Evolutionary conservation across 2,113 vertebrate genomes (phyloP).

Genomic region (Psammodynastes pulverulentus): DNA sequence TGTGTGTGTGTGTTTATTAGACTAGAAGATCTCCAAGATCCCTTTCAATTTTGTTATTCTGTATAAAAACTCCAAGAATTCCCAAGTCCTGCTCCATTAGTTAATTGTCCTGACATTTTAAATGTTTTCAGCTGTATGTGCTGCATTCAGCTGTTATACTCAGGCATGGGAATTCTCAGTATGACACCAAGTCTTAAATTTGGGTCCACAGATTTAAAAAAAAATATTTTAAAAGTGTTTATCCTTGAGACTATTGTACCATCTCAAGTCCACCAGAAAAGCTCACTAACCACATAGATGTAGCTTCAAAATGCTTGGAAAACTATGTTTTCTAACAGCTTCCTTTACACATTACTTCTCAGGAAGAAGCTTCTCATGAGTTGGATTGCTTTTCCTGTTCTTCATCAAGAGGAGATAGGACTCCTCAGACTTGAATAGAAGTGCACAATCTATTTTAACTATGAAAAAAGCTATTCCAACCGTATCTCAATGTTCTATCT

Average conservation of each 20-base stretch:
- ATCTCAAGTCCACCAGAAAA: background rate
- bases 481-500: background rate
- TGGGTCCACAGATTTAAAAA: background rate
- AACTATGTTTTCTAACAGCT: background rate
- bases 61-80: background rate
- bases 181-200: background rate
- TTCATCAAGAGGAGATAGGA: background rate
- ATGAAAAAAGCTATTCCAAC: background rate
- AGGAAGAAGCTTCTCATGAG: background rate
- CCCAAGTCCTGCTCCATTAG: background rate
- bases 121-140: background rate
- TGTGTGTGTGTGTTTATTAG: too few relatives aligned
- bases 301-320: background rate
- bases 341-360: background rate
- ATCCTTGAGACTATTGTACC: background rate
- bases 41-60: background rate
- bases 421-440: background rate
- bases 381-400: background rate
- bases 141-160: background rate
- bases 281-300: background rate
- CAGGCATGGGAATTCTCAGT: background rate
- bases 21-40: background rate
- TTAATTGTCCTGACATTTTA: background rate
- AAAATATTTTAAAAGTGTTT: background rate
- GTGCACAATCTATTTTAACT: background rate